Evolutionary conservation across 35 echinoderm and acorn worm genomes (phyloP), one percentile per base, ranked within the genome.

Genomic region (Holothuria glaberrima): DNA sequence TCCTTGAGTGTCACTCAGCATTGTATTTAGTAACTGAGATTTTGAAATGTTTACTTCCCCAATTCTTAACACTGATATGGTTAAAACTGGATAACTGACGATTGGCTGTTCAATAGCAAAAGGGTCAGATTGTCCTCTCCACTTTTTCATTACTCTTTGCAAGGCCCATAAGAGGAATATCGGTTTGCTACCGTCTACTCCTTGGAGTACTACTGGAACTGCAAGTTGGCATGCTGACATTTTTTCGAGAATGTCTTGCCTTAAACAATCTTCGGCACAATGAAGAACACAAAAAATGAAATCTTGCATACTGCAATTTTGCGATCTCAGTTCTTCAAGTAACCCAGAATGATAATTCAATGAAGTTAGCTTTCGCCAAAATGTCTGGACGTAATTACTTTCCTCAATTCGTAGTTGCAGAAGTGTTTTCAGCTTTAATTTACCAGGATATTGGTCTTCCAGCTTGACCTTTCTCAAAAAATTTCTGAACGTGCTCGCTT

Each of bases 181-280:
- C 5, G 46, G 26, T 5, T 24, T 22, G 46, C 6, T 21, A 22
- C 24, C 78, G 7, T 82, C 54, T 13, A 82, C 20, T 0, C 56
- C 78, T 57, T 9, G 3, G 4, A 82, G 45, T 20, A 82, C 27
- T 7, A 82, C 2, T 10, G 79, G 79, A 26, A 82, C 50, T 10
- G 79, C 79, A 7, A 82, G 32, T 50, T 82, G 79, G 48, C 79
- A 82, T 0, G 79, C 79, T 30, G 79, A 82, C 38, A 82, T 38
- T 45, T 82, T 81, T 33, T 82, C 79, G 12, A 82, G 21, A 13
- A 82, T 60, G n/a, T 82, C 48, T 32, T 82, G 79, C n/a, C 30
- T 10, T 5, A 82, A 12, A 58, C 54, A 82, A 25, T 56, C n/a
- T 12, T 82, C 79, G 3, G 57, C 22, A 32, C 75, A 79, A 41